These are phyloP conservation scores for Agrypnia vestita DNA, from an alignment of 1,140 invertebrate genomes.

Conservation along the genomic window DNA sequence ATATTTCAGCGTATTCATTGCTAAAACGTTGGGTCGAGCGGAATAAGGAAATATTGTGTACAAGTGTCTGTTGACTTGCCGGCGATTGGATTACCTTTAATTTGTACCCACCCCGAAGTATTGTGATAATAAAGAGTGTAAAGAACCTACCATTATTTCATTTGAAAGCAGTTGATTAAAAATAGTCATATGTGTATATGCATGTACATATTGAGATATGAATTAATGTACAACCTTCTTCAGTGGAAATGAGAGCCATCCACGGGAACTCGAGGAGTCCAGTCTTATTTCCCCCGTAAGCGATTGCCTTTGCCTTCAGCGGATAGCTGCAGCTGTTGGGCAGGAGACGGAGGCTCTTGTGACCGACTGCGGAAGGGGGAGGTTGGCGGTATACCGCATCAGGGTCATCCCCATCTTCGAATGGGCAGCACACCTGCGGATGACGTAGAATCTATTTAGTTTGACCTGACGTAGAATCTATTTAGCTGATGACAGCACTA, in stretches of 20 bases:
- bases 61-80: neutral
- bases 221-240: neutral
- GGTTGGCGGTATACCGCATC: neutral
- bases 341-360: neutral
- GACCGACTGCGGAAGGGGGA: neutral
- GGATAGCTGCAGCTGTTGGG: neutral
- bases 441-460: too few species aligned
- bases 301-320: neutral
- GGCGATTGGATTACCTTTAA: neutral
- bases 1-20: too few species aligned
- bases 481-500: too few species aligned
- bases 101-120: neutral
- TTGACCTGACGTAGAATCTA: too few species aligned
- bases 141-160: neutral
- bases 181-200: neutral
- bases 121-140: neutral
- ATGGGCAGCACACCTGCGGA: constrained; percentile 1
- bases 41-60: neutral
- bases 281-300: neutral
- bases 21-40: too few species aligned
- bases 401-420: too few species aligned
- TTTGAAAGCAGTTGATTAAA: neutral
- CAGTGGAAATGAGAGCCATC: constrained; percentile 6
- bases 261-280: neutral
- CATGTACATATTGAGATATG: neutral